Evolutionary conservation across 2,113 vertebrate genomes (phyloP).

Genomic region (Dipodomys stephensi): DNA sequence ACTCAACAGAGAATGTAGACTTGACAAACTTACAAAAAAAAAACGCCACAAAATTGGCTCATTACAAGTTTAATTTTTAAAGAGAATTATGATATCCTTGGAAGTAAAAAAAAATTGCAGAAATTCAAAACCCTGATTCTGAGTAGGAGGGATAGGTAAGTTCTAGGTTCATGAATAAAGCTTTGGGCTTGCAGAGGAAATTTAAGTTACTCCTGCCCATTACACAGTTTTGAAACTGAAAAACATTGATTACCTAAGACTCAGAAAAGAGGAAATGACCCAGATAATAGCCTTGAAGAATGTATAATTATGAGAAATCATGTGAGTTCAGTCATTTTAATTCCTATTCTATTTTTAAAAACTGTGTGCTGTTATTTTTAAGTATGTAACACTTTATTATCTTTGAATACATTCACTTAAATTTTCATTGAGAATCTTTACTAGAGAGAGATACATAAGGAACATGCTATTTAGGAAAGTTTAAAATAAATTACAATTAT

Average conservation of each 20-base stretch:
- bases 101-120: neutral
- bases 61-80: conserved; percentile 35
- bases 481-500: neutral
- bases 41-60: neutral
- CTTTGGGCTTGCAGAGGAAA: neutral
- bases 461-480: conserved; percentile 26
- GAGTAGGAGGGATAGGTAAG: neutral
- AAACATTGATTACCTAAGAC: neutral
- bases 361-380: neutral
- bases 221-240: neutral
- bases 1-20: neutral
- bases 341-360: neutral
- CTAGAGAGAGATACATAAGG: neutral
- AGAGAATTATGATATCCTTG: neutral
- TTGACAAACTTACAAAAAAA: conserved; percentile 21
- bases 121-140: neutral
- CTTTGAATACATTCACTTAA: neutral
- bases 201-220: neutral
- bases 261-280: neutral
- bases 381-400: neutral
- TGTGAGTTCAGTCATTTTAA: neutral
- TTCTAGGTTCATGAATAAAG: neutral
- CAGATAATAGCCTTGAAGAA: neutral
- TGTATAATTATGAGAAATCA: neutral
- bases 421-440: conserved; percentile 33